Base-by-base conservation (phyloP, 2,113 vertebrate species). In the Prinia subflava region DNA sequence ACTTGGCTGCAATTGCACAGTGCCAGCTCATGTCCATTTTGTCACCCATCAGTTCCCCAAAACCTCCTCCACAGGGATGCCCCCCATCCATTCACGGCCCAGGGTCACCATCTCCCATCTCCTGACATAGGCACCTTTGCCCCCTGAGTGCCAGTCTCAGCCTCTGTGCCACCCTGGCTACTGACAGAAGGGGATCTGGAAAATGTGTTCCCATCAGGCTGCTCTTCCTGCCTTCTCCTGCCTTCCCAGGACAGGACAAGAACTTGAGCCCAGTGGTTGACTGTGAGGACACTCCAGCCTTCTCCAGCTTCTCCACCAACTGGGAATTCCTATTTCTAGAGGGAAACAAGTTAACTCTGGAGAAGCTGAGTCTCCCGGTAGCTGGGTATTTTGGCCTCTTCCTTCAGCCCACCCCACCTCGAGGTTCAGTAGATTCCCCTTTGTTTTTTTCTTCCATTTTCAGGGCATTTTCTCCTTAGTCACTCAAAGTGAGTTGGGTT, bases 61-160 rank as follows among this genome's bases (percentile, higher is more conserved):
- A n/a, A 42, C 41, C 10, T 70, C 28, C 41, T 65, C 55, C 2
- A 0, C 20, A 39, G n/a, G 50, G 50, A 24, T 75, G 65, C 6
- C 70, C 50, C 79, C 27, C 16, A 62, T 9, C n/a, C 56, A 27
- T 47, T 79, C 56, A 33, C 4, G 6, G 52, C 27, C 16, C 55
- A 42, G 41, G 21, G 31, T 6, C 52, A 23, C 44, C 1, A 0
- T 56, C 8, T 37, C 57, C 41, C 76, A 35, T 22, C 22, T 69
- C 63, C 1, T 10, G 31, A 69, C 23, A 44, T 1, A 10, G 31
- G 18, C 44, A 49, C 21, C 0, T 2, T 37, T 70, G 28, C 35
- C 20, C 28, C 9, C 9, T 33, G 10, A 22, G 33, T 57, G 37
- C 56, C 44, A 35, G 9, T 44, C n/a, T 60, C 41, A 35, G 30